Evolutionary conservation across 2,113 vertebrate species (phyloP), one percentile per base, ranked within the genome.

Genomic region (Tetrax tetrax): DNA sequence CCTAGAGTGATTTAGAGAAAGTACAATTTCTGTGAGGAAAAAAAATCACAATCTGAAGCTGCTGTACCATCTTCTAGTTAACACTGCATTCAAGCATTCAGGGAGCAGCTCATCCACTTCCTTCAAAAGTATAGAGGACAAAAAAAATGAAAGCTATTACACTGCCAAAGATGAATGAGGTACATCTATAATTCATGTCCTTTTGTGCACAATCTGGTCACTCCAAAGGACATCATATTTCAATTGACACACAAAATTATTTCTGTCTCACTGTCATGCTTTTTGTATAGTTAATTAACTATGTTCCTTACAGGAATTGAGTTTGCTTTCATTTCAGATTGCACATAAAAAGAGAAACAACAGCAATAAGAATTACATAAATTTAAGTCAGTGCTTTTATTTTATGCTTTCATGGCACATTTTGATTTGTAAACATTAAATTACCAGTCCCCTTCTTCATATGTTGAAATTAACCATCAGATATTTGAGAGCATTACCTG

Each of bases 331-430:
- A 56, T 60, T 91, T 75, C 56, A 54, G 27, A 35, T 31, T 84
- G 38, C 48, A 89, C 82, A 71, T 82, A 82, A 87, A 41, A 80
- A 43, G 25, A 77, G 33, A 95, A 92, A 57, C 28, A 59, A 78
- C 51, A 43, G 72, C 28, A 81, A 51, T 33, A 72, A 83, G 57
- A 90, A 86, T 61, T 59, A 50, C 37, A 95, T 63, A 83, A 63
- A 90, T 50, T 57, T 74, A 77, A 60, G 82, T 38, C 89, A 77
- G 81, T 95, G 77, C 66, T 95, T 98, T 98, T 98, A 98, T 97
- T 98, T 95, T 48, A 80, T 68, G 86, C 6, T 87, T 96, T 84
- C 83, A 84, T 89, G 90, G 78, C 68, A 97, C 75, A 61, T 72
- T 93, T 95, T 96, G 61, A 71, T 91, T 87, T 93, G 95, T 95